These are phyloP conservation scores for Ptychobarbus kaznakovi DNA, from an alignment of 2,797 vertebrate species.

Conservation along the genomic window DNA sequence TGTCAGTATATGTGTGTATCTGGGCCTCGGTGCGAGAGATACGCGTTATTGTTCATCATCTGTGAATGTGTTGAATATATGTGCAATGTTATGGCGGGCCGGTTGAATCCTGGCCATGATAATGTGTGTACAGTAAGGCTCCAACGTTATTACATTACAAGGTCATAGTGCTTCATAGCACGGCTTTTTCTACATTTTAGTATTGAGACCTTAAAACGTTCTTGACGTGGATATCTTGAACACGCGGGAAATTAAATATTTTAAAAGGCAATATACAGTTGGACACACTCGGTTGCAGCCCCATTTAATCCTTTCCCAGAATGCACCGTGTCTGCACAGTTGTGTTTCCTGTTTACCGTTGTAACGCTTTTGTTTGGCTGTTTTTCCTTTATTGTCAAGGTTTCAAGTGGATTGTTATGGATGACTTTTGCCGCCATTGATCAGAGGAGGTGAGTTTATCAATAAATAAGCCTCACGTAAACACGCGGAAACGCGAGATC, in stretches of 20 bases:
- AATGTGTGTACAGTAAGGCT: conserved; percentile 9
- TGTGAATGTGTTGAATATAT: conserved; percentile 26
- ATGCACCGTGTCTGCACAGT: conserved; percentile 72
- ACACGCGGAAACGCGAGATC: neutral
- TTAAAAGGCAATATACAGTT: neutral
- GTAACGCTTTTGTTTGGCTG: conserved; percentile 66
- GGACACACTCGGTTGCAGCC: conserved; percentile 52
- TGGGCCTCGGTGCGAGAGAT: neutral
- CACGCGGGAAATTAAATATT: neutral
- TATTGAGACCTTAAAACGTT: neutral
- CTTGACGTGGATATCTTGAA: neutral
- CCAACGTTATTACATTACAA: conserved; percentile 26
- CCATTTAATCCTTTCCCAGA: conserved; percentile 80
- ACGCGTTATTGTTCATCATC: conserved; percentile 2
- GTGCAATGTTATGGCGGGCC: conserved; percentile 48
- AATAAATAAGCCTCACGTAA: neutral
- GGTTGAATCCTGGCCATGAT: conserved; percentile 46
- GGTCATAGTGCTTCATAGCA: conserved; percentile 16
- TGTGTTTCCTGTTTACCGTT: conserved; percentile 79
- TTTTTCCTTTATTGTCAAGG: conserved; percentile 5
- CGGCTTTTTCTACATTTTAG: neutral
- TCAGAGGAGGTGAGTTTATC: conserved; percentile 3
- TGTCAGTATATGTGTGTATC: neutral
- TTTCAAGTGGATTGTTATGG: conserved; percentile 12
- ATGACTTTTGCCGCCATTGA: neutral